phyloP scores from a whole-genome alignment of 2,113 vertebrate species.

The Proteles cristata region DNA sequence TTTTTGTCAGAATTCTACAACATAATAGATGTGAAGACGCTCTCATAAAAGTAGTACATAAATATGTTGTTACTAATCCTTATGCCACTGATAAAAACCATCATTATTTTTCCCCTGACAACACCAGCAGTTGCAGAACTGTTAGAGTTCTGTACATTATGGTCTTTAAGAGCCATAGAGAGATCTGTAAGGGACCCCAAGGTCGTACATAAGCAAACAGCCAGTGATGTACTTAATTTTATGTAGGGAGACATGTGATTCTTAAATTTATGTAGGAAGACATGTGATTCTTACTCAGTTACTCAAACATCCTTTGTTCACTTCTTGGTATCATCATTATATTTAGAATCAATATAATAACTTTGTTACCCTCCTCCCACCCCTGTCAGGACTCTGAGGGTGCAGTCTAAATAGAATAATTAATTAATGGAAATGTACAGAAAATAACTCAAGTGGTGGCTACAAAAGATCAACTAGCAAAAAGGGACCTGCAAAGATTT shows the following conservation, averaged over 20 bases:
- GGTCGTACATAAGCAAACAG: not conserved
- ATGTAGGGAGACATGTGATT: not conserved
- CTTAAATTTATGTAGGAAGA: not conserved
- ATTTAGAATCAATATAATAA: slow-evolving; percentile 12
- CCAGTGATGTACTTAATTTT: not conserved
- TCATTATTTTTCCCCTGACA: slow-evolving; percentile 17
- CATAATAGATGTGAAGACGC: not conserved
- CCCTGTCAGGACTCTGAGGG: not conserved
- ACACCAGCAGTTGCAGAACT: slow-evolving; percentile 35
- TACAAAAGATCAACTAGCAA: not conserved
- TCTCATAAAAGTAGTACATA: not conserved
- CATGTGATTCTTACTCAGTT: not conserved
- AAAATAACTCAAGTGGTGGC: not conserved
- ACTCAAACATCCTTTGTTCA: not conserved
- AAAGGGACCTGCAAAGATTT: not conserved
- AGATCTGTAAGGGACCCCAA: not conserved
- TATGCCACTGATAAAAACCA: not conserved
- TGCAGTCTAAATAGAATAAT: slow-evolving; percentile 11
- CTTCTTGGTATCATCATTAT: not conserved
- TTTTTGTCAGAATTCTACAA: not conserved
- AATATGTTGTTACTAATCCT: not conserved
- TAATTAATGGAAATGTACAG: slow-evolving; percentile 54
- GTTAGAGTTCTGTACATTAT: not conserved
- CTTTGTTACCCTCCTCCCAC: slow-evolving; percentile 42
- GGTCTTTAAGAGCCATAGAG: not conserved